Conservation (phyloP, 2,888 invertebrate genomes). For the Acrobasis repandana region DNA sequence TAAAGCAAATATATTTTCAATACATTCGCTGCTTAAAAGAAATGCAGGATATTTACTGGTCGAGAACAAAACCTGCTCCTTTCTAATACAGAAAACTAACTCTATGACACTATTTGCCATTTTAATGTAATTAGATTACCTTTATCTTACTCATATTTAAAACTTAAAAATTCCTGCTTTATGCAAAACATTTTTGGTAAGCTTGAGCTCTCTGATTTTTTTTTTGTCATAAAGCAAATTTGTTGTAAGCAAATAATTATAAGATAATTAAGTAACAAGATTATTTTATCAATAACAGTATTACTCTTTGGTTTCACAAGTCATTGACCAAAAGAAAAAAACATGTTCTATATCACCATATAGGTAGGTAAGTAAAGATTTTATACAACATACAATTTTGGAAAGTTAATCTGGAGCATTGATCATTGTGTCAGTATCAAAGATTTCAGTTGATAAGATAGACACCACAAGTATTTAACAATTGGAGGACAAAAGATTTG, state of each 20-base stretch:
- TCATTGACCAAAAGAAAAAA: background rate
- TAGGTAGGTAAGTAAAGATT: background rate
- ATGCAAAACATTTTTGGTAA: no score
- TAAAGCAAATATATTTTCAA: background rate
- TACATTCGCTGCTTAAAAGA: no score
- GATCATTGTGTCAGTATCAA: constrained; percentile 38
- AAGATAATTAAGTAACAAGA: background rate
- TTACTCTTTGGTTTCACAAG: background rate
- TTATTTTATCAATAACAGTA: background rate
- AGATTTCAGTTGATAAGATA: constrained; percentile 38
- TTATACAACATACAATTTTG: background rate
- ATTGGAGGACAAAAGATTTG: background rate
- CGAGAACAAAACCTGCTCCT: no score
- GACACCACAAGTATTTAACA: background rate
- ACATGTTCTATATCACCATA: background rate
- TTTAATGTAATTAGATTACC: no score
- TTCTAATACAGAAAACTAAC: no score
- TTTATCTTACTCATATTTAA: no score
- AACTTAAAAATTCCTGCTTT: no score
- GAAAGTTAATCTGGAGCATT: constrained; percentile 29
- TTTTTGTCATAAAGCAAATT: background rate
- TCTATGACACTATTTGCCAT: no score
- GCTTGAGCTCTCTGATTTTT: background rate
- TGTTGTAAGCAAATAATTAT: background rate
- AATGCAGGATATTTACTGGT: no score